phyloP scores from a whole-genome alignment of 2,888 invertebrate genomes.

The Blomia tropicalis region DNA sequence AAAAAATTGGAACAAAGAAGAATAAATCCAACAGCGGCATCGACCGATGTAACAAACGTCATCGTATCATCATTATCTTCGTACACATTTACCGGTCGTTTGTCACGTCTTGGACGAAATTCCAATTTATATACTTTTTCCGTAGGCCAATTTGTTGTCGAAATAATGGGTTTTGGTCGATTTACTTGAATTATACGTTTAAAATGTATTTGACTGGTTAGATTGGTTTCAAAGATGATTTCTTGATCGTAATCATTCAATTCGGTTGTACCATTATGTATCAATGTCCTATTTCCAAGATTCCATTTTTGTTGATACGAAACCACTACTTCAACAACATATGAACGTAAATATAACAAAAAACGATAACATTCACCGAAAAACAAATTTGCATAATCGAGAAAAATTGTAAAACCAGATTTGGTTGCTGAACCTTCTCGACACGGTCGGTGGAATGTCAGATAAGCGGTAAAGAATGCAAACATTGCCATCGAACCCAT shows the following conservation, averaged over 20 bases:
- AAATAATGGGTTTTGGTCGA: too few species aligned
- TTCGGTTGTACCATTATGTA: too few species aligned
- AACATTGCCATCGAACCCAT: conserved; percentile 22
- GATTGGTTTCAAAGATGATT: background rate
- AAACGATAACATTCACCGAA: background rate
- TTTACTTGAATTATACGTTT: too few species aligned
- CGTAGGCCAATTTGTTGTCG: background rate
- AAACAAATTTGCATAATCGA: background rate
- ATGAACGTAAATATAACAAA: too few species aligned
- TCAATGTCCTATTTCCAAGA: too few species aligned
- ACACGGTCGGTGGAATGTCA: conserved; percentile 21
- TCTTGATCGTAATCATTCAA: background rate
- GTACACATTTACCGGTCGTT: conserved; percentile 21
- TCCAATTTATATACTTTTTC: conserved; percentile 16
- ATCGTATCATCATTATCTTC: conserved; percentile 23
- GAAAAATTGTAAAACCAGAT: background rate
- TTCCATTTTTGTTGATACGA: background rate
- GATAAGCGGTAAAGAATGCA: conserved; percentile 15
- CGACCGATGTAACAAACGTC: conserved; percentile 2
- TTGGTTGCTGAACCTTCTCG: background rate
- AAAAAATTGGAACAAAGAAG: conserved; percentile 17
- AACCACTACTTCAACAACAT: too few species aligned
- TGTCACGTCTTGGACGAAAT: conserved; percentile 9
- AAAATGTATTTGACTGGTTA: background rate
- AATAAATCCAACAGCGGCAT: conserved; percentile 18